phyloP scores from a whole-genome alignment of 2,113 vertebrate genomes.

The Brachypteracias leptosomus region DNA sequence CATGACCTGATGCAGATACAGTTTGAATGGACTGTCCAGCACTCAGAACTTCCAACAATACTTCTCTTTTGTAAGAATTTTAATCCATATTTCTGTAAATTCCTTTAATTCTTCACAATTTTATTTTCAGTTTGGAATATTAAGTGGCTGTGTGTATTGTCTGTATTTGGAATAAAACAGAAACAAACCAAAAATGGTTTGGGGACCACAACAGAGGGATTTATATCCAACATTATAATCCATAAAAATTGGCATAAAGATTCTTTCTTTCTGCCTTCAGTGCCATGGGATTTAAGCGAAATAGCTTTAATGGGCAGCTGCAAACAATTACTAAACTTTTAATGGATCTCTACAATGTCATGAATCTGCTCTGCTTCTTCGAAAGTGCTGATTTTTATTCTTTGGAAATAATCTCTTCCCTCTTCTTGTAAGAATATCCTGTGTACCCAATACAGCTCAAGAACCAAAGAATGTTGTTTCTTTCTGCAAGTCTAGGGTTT shows the following conservation, averaged over 20 bases:
- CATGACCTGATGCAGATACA: background rate
- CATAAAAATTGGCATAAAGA: constrained; percentile 33
- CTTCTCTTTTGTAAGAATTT: background rate
- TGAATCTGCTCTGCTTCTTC: constrained; percentile 45
- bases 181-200: constrained; percentile 43
- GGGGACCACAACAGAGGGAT: background rate
- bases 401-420: background rate
- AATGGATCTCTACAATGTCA: constrained; percentile 21
- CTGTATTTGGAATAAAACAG: constrained; percentile 22
- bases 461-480: background rate
- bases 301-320: constrained; percentile 64
- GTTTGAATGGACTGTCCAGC: background rate
- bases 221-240: background rate
- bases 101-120: background rate
- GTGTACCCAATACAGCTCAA: background rate
- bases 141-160: background rate
- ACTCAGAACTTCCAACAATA: background rate
- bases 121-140: constrained; percentile 12
- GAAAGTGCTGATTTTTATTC: background rate
- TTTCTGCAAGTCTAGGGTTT: background rate
- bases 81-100: background rate
- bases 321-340: constrained; percentile 71
- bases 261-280: constrained; percentile 9
- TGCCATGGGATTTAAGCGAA: constrained; percentile 64
- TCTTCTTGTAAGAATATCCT: background rate